phyloP scores from a whole-genome alignment of 2,888 invertebrate species.

The Anagyrus pseudococci region DNA sequence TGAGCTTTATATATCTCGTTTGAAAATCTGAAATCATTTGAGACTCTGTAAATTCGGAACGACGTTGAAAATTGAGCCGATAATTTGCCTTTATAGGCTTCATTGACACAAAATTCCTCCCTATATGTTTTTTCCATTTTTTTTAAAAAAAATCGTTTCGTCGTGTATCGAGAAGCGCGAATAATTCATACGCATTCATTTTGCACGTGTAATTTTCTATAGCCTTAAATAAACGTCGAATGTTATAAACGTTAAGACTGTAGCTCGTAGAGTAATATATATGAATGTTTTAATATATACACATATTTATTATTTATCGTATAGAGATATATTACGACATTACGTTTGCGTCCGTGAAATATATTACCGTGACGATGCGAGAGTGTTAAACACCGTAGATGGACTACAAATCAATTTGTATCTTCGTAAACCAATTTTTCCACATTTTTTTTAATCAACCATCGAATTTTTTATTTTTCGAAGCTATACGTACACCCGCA shows the following conservation, averaged over 20 bases:
- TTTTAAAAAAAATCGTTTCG: no score
- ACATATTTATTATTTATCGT: conserved; percentile 30
- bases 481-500: no score
- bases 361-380: not conserved
- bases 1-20: not conserved
- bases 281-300: conserved; percentile 31
- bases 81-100: not conserved
- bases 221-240: no score
- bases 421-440: no score
- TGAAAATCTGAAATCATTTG: not conserved
- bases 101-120: not conserved
- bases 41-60: not conserved
- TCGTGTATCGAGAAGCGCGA: no score
- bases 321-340: not conserved
- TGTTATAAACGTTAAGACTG: conserved; percentile 33
- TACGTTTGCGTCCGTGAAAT: no score
- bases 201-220: no score
- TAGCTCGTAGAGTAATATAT: conserved; percentile 31
- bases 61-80: not conserved
- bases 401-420: no score
- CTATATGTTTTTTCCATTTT: no score
- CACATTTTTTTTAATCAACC: no score
- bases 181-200: no score
- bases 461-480: no score
- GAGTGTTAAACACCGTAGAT: not conserved